Evolutionary conservation across 2,888 invertebrate species (phyloP).

Genomic region (Lithophane socia): DNA sequence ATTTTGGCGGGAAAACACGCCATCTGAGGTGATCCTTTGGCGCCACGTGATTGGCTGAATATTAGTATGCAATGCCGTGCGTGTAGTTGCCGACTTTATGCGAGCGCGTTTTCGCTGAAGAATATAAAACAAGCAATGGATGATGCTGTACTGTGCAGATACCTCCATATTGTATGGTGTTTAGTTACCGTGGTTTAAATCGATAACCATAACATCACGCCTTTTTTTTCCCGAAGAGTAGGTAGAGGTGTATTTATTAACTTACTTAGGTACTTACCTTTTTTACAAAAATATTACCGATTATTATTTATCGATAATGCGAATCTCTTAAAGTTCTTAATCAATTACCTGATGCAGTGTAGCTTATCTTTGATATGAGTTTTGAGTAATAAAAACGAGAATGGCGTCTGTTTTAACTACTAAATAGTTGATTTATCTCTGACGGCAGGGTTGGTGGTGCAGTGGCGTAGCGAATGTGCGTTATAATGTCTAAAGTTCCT

Average conservation of each 20-base stretch:
- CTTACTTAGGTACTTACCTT: no score
- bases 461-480: no score
- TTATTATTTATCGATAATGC: no score
- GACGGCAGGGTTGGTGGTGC: no score
- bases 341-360: no score
- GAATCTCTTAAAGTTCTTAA: no score
- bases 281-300: background rate
- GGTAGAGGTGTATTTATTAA: background rate
- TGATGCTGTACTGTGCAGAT: background rate
- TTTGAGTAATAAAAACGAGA: no score
- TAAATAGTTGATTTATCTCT: no score
- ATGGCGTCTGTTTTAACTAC: no score
- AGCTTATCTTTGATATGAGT: no score
- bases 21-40: conserved; percentile 58
- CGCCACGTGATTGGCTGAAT: conserved; percentile 57
- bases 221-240: background rate
- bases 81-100: conserved; percentile 16
- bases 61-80: conserved; percentile 35
- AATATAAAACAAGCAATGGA: conserved; percentile 26
- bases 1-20: conserved; percentile 82
- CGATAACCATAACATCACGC: conserved; percentile 11
- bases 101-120: conserved; percentile 4
- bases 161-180: conserved; percentile 23
- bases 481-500: no score
- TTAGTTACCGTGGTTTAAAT: conserved; percentile 25